phyloP scores from a whole-genome alignment of 2,113 vertebrate genomes.

The Dissostichus mawsoni region DNA sequence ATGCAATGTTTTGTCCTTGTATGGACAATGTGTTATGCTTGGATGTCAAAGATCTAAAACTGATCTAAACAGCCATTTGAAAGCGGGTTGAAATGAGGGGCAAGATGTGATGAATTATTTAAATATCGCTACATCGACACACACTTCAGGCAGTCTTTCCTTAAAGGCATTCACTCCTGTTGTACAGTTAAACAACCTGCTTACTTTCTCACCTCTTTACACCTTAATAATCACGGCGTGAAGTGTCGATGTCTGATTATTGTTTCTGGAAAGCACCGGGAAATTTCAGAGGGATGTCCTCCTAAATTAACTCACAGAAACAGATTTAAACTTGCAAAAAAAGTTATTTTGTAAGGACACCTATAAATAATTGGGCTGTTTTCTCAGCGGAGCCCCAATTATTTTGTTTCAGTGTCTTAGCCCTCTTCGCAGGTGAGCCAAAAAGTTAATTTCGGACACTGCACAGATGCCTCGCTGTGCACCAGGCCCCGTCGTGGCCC shows the following conservation, averaged over 20 bases:
- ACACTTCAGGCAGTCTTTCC: background rate
- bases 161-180: background rate
- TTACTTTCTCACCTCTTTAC: conserved; percentile 1
- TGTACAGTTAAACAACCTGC: background rate
- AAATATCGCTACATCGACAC: background rate
- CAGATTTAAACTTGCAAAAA: background rate
- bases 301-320: background rate
- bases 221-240: background rate
- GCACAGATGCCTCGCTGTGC: conserved; percentile 59
- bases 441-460: conserved; percentile 67
- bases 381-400: conserved; percentile 34
- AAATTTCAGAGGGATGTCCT: background rate
- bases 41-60: background rate
- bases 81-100: background rate
- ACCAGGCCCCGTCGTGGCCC: conserved; percentile 24
- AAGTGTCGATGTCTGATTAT: background rate
- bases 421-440: conserved; percentile 43
- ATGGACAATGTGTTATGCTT: background rate
- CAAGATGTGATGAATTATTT: background rate
- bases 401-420: conserved; percentile 55
- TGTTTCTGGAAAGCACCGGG: background rate
- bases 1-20: background rate
- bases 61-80: background rate
- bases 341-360: too few relatives aligned
- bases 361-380: conserved; percentile 43